phyloP scores from a whole-genome alignment of 2,888 invertebrate genomes.

The Sceliomorpha sp. region DNA sequence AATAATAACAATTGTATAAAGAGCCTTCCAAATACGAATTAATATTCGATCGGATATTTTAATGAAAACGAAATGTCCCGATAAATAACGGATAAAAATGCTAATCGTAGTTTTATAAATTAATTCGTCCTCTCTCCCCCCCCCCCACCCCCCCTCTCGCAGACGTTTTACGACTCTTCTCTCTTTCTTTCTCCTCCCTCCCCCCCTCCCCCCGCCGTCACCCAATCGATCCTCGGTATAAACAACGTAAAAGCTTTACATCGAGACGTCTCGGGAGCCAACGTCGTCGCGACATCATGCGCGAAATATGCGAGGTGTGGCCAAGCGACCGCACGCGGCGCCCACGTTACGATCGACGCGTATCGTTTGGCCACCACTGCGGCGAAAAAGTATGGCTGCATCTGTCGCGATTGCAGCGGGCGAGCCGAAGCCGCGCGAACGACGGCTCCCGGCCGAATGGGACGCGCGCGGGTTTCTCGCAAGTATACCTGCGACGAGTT shows the following conservation, averaged over 20 bases:
- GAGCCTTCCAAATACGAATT: too few relatives aligned
- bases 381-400: conserved; percentile 44
- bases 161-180: conserved; percentile 14
- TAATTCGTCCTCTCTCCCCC: too few relatives aligned
- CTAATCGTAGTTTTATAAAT: not conserved
- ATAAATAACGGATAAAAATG: conserved; percentile 7
- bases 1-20: too few relatives aligned
- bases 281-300: conserved; percentile 73
- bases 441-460: not conserved
- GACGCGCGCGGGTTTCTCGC: not conserved
- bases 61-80: conserved; percentile 3
- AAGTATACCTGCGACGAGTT: too few relatives aligned
- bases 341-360: conserved; percentile 68
- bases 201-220: too few relatives aligned
- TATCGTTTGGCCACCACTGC: conserved; percentile 48
- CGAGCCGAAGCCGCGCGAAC: conserved; percentile 15
- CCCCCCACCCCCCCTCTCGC: too few relatives aligned
- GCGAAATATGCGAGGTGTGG: conserved; percentile 79
- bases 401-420: conserved; percentile 24
- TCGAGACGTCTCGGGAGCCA: conserved; percentile 59
- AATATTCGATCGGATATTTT: not conserved
- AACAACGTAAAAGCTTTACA: conserved; percentile 30
- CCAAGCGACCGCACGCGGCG: conserved; percentile 63
- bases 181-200: too few relatives aligned
- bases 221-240: too few relatives aligned